A percentile compares a stretch with the other conserved stretches of the same genome.
Evolutionary conservation across 92 coral and sea anemone genomes (phyloP).

Genomic region (Umimayanthus chanpuru): DNA sequence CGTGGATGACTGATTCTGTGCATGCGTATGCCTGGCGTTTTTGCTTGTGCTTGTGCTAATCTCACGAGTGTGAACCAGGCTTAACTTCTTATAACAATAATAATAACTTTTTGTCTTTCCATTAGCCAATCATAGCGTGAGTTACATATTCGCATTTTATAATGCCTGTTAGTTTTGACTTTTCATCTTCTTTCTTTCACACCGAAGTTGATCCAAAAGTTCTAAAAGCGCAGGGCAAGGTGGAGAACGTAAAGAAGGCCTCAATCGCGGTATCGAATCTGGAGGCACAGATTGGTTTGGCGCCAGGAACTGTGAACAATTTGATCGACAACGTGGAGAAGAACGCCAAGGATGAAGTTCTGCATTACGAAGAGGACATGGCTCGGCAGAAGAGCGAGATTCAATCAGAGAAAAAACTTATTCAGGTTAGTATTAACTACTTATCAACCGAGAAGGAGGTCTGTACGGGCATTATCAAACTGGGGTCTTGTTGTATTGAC

Average conservation of each 20-base stretch:
- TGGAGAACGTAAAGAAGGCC: slow-evolving; percentile 32
- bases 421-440: slow-evolving; percentile 13
- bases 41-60: too few relatives aligned
- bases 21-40: too few relatives aligned
- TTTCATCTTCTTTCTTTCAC: neutral
- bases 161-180: neutral
- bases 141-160: too few relatives aligned
- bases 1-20: too few relatives aligned
- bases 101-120: too few relatives aligned
- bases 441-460: too few relatives aligned
- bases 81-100: too few relatives aligned
- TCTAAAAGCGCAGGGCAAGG: slow-evolving; percentile 8
- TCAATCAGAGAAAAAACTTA: slow-evolving; percentile 44
- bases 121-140: too few relatives aligned
- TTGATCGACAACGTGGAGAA: slow-evolving; percentile 35
- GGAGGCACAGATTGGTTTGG: slow-evolving; percentile 27
- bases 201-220: slow-evolving; percentile 20
- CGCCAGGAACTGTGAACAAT: slow-evolving; percentile 32
- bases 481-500: too few relatives aligned
- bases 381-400: slow-evolving; percentile 28
- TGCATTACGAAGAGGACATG: slow-evolving; percentile 31
- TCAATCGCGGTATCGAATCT: slow-evolving; percentile 29
- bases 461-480: too few relatives aligned
- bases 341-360: slow-evolving; percentile 20
- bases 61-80: too few relatives aligned